These are phyloP conservation scores for Formica aserva DNA, from an alignment of 2,888 invertebrate species.

Conservation along the genomic window DNA sequence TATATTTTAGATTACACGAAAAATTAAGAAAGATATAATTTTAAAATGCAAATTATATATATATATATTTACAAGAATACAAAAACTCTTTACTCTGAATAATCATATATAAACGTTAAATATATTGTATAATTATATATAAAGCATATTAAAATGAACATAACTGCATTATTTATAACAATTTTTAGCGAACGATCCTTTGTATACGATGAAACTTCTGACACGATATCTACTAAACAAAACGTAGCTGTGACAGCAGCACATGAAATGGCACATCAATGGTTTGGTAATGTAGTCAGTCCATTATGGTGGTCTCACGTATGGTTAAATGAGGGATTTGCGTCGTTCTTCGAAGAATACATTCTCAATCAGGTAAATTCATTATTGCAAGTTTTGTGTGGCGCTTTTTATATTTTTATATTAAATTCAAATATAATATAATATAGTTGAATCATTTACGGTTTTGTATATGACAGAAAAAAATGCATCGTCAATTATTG, in stretches of 20 bases:
- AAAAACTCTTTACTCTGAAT: neutral
- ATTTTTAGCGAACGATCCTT: slow-evolving; percentile 73
- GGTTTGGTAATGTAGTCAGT: slow-evolving; percentile 86
- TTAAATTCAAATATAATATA: neutral
- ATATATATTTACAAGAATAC: neutral
- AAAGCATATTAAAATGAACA: too few relatives aligned
- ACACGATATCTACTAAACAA: slow-evolving; percentile 47
- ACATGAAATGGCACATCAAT: slow-evolving; percentile 87
- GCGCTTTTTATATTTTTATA: neutral
- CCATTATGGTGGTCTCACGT: slow-evolving; percentile 84
- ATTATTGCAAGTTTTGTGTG: neutral
- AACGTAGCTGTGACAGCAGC: slow-evolving; percentile 80
- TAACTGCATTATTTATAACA: neutral
- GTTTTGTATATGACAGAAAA: neutral
- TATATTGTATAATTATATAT: neutral
- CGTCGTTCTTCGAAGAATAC: slow-evolving; percentile 87
- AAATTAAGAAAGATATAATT: neutral
- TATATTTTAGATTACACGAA: neutral
- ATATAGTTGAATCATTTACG: neutral
- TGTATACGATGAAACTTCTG: slow-evolving; percentile 62
- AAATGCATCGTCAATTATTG: neutral
- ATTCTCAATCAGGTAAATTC: slow-evolving; percentile 79
- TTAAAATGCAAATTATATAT: slow-evolving; percentile 6
- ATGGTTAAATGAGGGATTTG: slow-evolving; percentile 87
- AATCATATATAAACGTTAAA: neutral